These are phyloP conservation scores for Manacus vitellinus DNA, from an alignment of 2,113 vertebrate species.

Conservation along the genomic window DNA sequence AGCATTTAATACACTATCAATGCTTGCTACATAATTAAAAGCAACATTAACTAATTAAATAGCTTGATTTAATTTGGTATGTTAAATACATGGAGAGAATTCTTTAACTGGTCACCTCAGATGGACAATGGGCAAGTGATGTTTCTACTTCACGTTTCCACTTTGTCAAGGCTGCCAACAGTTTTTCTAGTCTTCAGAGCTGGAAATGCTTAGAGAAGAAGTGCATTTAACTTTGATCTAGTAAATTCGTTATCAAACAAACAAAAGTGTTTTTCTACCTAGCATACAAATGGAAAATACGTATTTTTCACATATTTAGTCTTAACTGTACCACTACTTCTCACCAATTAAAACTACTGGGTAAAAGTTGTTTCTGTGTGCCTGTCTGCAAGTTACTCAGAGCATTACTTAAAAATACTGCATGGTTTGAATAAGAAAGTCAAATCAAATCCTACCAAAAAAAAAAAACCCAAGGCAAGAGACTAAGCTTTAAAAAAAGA, in stretches of 20 bases:
- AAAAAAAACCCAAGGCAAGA: not conserved
- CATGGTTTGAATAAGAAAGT: not conserved
- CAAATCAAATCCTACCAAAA: not conserved
- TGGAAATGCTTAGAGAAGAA: not conserved
- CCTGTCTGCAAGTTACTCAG: not conserved
- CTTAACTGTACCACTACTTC: not conserved
- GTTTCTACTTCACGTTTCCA: not conserved
- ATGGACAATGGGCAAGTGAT: rapidly evolving
- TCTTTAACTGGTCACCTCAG: not conserved
- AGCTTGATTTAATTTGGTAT: not conserved
- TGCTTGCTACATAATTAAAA: not conserved
- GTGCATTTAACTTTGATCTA: not conserved
- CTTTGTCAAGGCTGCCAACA: not conserved
- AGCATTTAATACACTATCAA: not conserved
- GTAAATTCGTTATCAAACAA: not conserved
- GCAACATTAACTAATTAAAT: not conserved
- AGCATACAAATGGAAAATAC: not conserved
- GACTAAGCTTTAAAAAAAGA: not conserved
- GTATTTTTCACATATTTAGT: not conserved
- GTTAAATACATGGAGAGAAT: not conserved
- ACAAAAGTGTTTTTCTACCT: not conserved
- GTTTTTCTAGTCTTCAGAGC: not conserved
- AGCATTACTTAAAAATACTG: not conserved
- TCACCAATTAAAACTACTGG: not conserved
- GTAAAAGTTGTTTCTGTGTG: not conserved